Evolutionary conservation across 2,113 vertebrate species (phyloP).

Genomic region (Oceanodroma tethys): DNA sequence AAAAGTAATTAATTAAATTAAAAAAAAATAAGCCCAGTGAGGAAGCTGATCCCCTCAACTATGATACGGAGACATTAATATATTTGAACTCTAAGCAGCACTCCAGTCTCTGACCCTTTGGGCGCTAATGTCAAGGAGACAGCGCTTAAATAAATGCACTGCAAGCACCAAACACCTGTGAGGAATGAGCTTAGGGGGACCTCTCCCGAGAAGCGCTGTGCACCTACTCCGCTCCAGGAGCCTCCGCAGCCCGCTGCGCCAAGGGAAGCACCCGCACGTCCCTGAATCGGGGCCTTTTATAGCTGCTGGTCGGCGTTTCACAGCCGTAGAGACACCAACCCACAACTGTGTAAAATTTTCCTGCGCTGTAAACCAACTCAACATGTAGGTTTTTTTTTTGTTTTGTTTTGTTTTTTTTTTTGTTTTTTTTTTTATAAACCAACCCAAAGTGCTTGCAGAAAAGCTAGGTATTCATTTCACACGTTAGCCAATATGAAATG

Average conservation of each 20-base stretch:
- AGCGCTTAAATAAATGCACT: slow-evolving; percentile 35
- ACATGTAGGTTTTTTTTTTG: not conserved
- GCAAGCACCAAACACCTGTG: not conserved
- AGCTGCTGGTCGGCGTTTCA: not conserved
- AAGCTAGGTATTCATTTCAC: slow-evolving; percentile 69
- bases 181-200: not conserved
- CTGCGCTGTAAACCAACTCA: not conserved
- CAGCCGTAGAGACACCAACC: not conserved
- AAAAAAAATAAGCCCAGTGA: not conserved
- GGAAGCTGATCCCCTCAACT: not conserved
- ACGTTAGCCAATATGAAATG: slow-evolving; percentile 60
- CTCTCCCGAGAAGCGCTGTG: not conserved
- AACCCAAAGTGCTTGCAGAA: slow-evolving; percentile 50
- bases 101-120: not conserved
- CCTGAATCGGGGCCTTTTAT: not conserved
- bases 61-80: not conserved
- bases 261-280: not conserved
- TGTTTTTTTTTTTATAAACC: not conserved
- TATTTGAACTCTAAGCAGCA: slow-evolving; percentile 7
- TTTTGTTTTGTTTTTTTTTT: not conserved
- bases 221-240: not conserved
- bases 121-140: not conserved
- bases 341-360: not conserved
- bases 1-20: slow-evolving; percentile 3
- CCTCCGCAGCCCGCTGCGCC: not conserved